Evolutionary conservation across 2,888 invertebrate genomes (phyloP).

Genomic region (Drosophila algonquin): DNA sequence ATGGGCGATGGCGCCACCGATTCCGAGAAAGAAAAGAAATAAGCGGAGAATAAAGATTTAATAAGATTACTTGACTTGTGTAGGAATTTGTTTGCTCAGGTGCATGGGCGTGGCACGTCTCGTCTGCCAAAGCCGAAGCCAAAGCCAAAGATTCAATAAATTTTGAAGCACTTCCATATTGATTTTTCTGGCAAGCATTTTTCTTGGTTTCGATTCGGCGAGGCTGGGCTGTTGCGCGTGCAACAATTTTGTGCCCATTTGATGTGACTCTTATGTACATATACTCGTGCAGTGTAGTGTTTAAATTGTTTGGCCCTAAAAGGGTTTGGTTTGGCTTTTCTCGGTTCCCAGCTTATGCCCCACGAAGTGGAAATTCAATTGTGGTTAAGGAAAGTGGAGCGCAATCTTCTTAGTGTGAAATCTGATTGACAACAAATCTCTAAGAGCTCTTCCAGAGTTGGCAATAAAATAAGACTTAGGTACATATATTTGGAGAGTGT

Average conservation of each 20-base stretch:
- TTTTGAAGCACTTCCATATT: constrained; percentile 49
- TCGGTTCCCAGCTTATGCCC: constrained; percentile 24
- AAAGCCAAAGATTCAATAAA: constrained; percentile 47
- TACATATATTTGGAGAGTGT: constrained; percentile 10
- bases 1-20: constrained; percentile 10
- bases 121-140: background rate
- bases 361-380: constrained; percentile 48
- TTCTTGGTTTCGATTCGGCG: background rate
- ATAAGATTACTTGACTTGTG: constrained; percentile 66
- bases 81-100: constrained; percentile 64
- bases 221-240: constrained; percentile 5
- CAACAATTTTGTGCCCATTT: constrained; percentile 39
- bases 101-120: constrained; percentile 50
- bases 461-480: constrained; percentile 23
- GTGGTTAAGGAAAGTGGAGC: constrained; percentile 12
- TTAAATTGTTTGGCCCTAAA: constrained; percentile 51
- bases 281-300: constrained; percentile 34
- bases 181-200: constrained; percentile 50
- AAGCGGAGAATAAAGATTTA: constrained; percentile 60
- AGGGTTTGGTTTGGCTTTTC: constrained; percentile 12
- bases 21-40: constrained; percentile 19
- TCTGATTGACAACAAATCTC: constrained; percentile 45
- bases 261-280: constrained; percentile 22
- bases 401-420: constrained; percentile 19
- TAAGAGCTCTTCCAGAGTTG: background rate